Conservation (phyloP, 2,888 invertebrate genomes). For the Buathra laborator region DNA sequence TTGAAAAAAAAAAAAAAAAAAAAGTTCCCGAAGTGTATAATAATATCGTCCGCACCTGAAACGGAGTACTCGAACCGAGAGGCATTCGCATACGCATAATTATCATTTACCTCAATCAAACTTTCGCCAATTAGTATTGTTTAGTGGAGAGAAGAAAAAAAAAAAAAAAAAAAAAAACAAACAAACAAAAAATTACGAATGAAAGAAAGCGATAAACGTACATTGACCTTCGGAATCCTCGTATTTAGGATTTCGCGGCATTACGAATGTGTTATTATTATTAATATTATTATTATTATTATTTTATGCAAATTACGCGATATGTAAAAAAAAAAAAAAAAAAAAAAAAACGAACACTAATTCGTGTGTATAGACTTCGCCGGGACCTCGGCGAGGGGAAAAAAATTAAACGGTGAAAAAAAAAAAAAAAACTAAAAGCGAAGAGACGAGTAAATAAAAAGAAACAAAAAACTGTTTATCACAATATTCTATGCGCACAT, state of each 20-base stretch:
- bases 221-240: conserved; percentile 15
- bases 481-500: conserved; percentile 15
- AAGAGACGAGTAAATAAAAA: neutral
- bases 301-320: conserved; percentile 6
- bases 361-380: conserved; percentile 23
- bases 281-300: neutral
- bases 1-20: neutral
- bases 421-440: neutral
- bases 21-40: neutral
- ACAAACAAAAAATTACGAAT: conserved; percentile 11
- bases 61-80: conserved; percentile 52
- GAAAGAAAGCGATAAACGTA: neutral
- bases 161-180: conserved; percentile 7
- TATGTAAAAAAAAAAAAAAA: conserved; percentile 7
- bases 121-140: conserved; percentile 38
- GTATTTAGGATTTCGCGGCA: conserved; percentile 13
- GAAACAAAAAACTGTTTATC: neutral
- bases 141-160: neutral
- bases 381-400: neutral
- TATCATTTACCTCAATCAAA: conserved; percentile 14
- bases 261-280: conserved; percentile 21
- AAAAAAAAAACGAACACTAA: neutral
- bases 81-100: conserved; percentile 36
- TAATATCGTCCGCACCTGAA: conserved; percentile 34
- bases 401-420: neutral